Evolutionary conservation across 2,888 invertebrate genomes (phyloP), one percentile per base, ranked within the genome.

Genomic region (Poecilus cupreus): DNA sequence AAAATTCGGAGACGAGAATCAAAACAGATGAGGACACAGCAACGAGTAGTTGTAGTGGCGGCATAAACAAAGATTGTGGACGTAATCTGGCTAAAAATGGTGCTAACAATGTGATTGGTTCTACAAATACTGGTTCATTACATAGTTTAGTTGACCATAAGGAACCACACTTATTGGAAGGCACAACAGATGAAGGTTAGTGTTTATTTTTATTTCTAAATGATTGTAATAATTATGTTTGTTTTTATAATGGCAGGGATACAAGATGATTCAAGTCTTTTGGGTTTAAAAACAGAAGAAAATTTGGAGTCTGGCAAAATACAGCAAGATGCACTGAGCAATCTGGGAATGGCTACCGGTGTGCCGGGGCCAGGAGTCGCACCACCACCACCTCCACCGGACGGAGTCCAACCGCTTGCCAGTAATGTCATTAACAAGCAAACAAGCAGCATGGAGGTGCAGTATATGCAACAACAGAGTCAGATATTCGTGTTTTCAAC

Each of bases 401-500:
- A 94, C 86, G 91, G 92, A 83, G 93, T 94, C 49, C 95, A 95
- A 88, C 94, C 95, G 11, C 89, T 95, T 86, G 94, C 94, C 37
- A 94, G 94, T 84, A 95, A 95, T 88, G 94, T 95, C 82, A 93
- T 95, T 86, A 93, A 93, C 88, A 96, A 95, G 88, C 95, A 95
- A 87, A 93, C 94, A 84, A 94, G 94, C 85, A 94, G 94, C 83
- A 94, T 96, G 92, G 96, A 96, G 91, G 95, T 96, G 84, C 94
- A 94, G 87, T 95, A 95, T 86, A 95, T 95, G 95, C 97, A 97
- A 91, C 98, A 98, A 90, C 98, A 98, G 90, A 98, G 97, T 90
- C 98, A 98, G 90, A 97, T 98, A 88, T 98, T 98, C 92, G 98
- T 98, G 85, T 98, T 98, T 91, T 97, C 97, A 20, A 98, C 98